Percentiles rank a stretch among this genome's conserved stretches.
These are phyloP conservation scores for Aplysia californica DNA, from an alignment of 1,140 invertebrate genomes.

Conservation along the genomic window DNA sequence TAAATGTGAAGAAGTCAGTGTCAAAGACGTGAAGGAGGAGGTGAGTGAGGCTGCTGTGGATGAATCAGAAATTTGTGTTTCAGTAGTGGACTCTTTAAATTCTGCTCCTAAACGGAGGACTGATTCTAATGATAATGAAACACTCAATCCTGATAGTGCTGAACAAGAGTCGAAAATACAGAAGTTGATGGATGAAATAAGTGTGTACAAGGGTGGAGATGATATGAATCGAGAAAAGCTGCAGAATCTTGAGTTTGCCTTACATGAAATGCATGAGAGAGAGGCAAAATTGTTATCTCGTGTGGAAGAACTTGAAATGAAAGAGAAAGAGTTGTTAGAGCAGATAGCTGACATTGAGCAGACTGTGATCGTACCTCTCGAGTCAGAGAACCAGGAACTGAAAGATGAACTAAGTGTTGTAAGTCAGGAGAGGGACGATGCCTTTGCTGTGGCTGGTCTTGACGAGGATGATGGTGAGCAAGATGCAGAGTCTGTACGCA, in stretches of 20 bases:
- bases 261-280: slow-evolving; percentile 18
- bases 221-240: slow-evolving; percentile 1
- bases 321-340: slow-evolving; percentile 32
- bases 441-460: neutral
- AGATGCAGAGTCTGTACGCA: slow-evolving; percentile 4
- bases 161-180: neutral
- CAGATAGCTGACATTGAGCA: slow-evolving; percentile 37
- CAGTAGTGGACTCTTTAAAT: too few species aligned
- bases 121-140: too few species aligned
- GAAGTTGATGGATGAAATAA: slow-evolving; percentile 14
- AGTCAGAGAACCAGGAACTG: slow-evolving; percentile 34
- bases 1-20: neutral
- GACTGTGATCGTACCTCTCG: slow-evolving; percentile 35
- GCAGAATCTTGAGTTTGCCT: neutral
- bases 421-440: slow-evolving; percentile 30
- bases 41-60: too few species aligned
- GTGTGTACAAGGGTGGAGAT: neutral
- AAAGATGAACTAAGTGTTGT: slow-evolving; percentile 29
- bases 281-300: slow-evolving; percentile 1
- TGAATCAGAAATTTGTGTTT: slow-evolving; percentile 11
- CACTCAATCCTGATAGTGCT: too few species aligned
- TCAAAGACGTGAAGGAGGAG: neutral
- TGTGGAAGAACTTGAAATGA: slow-evolving; percentile 20
- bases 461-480: slow-evolving; percentile 19
- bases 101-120: too few species aligned